Evolutionary conservation across 2,888 invertebrate genomes (phyloP).

Genomic region (Sarcophaga subvicina): DNA sequence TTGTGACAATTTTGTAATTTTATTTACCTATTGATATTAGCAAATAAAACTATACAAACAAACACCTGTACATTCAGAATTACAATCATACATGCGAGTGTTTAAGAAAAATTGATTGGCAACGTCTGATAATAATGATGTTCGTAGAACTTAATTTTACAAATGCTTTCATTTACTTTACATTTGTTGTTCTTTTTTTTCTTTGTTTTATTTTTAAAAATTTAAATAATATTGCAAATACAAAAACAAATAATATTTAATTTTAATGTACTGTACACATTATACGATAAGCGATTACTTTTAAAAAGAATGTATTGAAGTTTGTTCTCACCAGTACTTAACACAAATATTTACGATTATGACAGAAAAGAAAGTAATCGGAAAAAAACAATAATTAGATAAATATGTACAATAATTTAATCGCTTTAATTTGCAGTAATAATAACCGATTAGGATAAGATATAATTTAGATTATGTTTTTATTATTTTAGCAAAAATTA

Average conservation of each 20-base stretch:
- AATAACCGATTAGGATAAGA: background rate
- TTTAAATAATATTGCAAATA: background rate
- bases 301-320: too few relatives aligned
- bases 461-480: background rate
- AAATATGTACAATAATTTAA: too few relatives aligned
- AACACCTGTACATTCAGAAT: background rate
- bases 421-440: background rate
- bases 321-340: too few relatives aligned
- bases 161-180: background rate
- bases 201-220: background rate
- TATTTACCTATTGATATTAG: background rate
- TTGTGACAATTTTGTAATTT: slow-evolving; percentile 32
- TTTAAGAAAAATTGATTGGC: background rate
- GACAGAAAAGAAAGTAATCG: too few relatives aligned
- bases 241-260: background rate
- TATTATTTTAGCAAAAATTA: background rate
- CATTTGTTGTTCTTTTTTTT: background rate
- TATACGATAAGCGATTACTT: too few relatives aligned
- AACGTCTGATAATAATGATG: slow-evolving; percentile 1
- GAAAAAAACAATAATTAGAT: too few relatives aligned
- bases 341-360: too few relatives aligned
- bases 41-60: background rate
- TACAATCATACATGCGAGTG: background rate
- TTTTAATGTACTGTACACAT: too few relatives aligned
- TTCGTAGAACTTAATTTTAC: background rate